Evolutionary conservation across 2,888 invertebrate species (phyloP), one percentile per base, ranked within the genome.

Genomic region (Tridacna crocea): DNA sequence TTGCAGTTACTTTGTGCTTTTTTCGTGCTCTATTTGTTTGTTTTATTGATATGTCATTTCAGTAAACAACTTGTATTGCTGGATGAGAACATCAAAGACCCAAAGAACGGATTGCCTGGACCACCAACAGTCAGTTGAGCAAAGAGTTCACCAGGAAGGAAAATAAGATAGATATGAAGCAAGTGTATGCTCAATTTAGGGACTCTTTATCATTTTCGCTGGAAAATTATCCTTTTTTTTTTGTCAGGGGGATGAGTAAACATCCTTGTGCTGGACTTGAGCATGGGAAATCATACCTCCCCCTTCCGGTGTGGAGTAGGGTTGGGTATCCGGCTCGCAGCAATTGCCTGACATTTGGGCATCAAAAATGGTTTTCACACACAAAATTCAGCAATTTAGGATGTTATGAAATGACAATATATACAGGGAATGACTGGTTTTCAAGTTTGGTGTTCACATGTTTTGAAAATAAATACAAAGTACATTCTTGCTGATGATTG

Each of bases 241-340:
- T 70, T 61, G 83, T 84, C 76, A 80, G 85, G 87, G 82, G 82
- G 87, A 87, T 88, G 89, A 88, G 88, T 78, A 75, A 89, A 90
- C 89, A 88, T 87, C 77, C 80, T 85, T 75, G 66, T 66, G 88
- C 89, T 90, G 90, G 87, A 82, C 88, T 83, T 84, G 88, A 88
- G 88, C 89, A 80, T 72, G 74, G 88, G 87, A 76, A 90, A 90
- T 86, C 88, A 84, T 88, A 88, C 89, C 89, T 87, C 88, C 88
- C 90, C 88, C 90, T 88, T 84, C 86, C 81, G 75, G n/a, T 58
- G 66, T 79, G 88, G 87, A 85, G 87, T 85, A 87, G 90, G 89
- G 90, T 89, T 89, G 89, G 90, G 90, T 88, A 89, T 87, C 90
- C 88, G 77, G 90, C 90, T 90, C 87, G 88, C 90, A 89, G 89